Base-by-base conservation (phyloP, 2,797 vertebrate species). In the Scarus forsteni region DNA sequence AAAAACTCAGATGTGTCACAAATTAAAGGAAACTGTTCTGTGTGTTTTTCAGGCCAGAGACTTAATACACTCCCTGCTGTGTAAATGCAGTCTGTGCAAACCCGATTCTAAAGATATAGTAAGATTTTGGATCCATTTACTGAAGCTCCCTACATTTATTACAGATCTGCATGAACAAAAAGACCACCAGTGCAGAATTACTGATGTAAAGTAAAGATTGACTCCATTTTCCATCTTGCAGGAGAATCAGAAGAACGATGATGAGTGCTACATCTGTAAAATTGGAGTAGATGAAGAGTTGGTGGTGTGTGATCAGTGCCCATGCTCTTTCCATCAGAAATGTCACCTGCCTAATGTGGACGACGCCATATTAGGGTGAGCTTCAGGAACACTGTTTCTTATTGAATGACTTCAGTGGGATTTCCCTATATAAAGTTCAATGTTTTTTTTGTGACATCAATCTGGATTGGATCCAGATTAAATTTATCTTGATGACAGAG, bases 311-410 rank as follows among this genome's bases (percentile, higher is more conserved):
- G 92, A 94, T 8, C 0, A 40, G 0, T 94, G 94, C 46, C 93
- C 93, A 1, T 87, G 83, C 48, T 85, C 92, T 51, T 95, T 94
- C 79, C 94, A 95, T 77, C 46, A 62, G 40, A 12, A 19, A 2
- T 95, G 94, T 62, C 93, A 94, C 72, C 75, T 94, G 7, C 94
- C 93, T 45, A 19, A 64, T 13, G 0, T 92, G 1, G 58, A 79
- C 0, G 52, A 70, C 1, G 0, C 0, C 1, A 9, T 34, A 6
- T 0, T 89, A 27, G 0, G 12, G 93, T 94, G 69, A 91, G 90
- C 7, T 27, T 39, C 9, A n/a, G n/a, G n/a, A n/a, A n/a, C n/a
- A n/a, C n/a, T n/a, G n/a, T n/a, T n/a, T n/a, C n/a, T n/a, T 27
- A 27, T 27, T 27, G 27, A 27, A 27, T 27, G 27, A 2, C 27